Evolutionary conservation across 2,113 vertebrate species (phyloP).

Genomic region (Callocephalon fimbriatum): DNA sequence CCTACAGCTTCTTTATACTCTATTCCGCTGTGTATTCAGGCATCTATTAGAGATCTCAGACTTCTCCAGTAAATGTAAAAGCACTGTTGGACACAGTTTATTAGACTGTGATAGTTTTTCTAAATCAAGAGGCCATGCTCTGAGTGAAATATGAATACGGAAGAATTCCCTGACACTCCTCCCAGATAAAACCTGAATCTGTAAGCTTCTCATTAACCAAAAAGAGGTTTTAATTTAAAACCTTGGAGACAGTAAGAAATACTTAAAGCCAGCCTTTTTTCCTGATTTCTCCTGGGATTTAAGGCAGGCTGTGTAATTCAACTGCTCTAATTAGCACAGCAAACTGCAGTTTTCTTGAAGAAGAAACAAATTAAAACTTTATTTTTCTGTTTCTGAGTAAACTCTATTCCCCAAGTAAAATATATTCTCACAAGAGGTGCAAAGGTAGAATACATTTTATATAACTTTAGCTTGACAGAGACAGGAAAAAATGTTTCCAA

Average conservation of each 20-base stretch:
- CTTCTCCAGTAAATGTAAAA: background rate
- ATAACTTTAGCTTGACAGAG: background rate
- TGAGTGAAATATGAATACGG: background rate
- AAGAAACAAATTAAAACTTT: slow-evolving; percentile 36
- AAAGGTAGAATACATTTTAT: background rate
- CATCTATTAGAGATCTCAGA: background rate
- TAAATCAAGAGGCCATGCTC: background rate
- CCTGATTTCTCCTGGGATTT: slow-evolving; percentile 49
- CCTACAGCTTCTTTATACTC: background rate
- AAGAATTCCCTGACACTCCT: background rate
- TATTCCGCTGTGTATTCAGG: background rate
- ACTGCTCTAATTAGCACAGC: slow-evolving; percentile 67
- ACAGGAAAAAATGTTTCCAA: background rate
- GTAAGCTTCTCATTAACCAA: slow-evolving; percentile 25
- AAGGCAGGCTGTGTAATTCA: slow-evolving; percentile 39
- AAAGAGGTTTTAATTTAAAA: slow-evolving; percentile 43
- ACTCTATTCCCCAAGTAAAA: background rate
- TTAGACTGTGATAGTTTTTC: background rate
- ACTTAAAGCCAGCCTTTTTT: slow-evolving; percentile 45
- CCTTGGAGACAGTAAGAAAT: slow-evolving; percentile 22
- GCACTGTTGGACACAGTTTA: background rate
- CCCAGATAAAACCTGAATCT: background rate
- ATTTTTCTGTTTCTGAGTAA: slow-evolving; percentile 13
- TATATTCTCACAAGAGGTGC: background rate
- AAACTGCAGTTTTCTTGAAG: slow-evolving; percentile 54